These are phyloP conservation scores for Drosophila repleta DNA, from an alignment of 1,140 invertebrate genomes.

Conservation along the genomic window DNA sequence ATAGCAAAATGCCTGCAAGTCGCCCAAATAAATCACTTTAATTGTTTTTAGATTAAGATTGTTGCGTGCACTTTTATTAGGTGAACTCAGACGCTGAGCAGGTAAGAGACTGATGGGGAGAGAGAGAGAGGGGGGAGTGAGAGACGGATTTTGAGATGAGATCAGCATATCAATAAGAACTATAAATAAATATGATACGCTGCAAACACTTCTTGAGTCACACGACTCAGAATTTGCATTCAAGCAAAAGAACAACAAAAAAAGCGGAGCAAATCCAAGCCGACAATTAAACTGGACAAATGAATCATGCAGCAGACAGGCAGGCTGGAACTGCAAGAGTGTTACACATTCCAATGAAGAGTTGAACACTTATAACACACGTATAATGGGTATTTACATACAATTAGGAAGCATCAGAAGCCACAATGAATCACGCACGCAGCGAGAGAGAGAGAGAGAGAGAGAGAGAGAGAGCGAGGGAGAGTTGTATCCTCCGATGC, in stretches of 20 bases:
- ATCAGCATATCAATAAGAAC: constrained; percentile 16
- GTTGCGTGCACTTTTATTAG: constrained; percentile 55
- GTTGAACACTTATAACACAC: too few relatives aligned
- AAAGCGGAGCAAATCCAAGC: not conserved
- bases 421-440: constrained; percentile 31
- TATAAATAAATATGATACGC: constrained; percentile 42
- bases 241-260: not conserved
- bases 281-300: constrained; percentile 10
- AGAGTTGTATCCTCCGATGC: constrained; percentile 12
- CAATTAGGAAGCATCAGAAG: not conserved
- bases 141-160: constrained; percentile 2
- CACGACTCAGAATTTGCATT: constrained; percentile 13
- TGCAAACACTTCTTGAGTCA: constrained; percentile 16
- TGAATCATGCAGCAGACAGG: not conserved
- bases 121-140: not conserved
- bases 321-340: constrained; percentile 3
- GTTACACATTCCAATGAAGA: constrained; percentile 5
- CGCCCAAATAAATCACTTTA: constrained; percentile 59
- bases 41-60: constrained; percentile 54
- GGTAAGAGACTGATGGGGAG: constrained; percentile 1
- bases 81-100: constrained; percentile 47
- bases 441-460: constrained; percentile 1
- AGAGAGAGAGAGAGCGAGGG: constrained; percentile 7
- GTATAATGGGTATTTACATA: constrained; percentile 9
- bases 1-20: constrained; percentile 46